Conservation (phyloP, 2,113 vertebrate genomes). For the Phocoena sinus region DNA sequence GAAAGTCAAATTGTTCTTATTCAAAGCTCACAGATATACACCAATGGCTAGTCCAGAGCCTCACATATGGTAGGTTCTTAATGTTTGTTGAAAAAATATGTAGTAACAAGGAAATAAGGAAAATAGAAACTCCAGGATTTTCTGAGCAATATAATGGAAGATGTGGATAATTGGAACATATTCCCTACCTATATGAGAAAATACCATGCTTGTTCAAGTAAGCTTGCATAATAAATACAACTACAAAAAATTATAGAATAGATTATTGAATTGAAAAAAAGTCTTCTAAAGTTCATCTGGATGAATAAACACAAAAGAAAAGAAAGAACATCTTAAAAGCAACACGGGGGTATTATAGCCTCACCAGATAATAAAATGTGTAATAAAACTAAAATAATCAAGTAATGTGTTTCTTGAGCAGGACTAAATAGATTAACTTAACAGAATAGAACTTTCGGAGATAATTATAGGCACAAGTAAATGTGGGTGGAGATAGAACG, state of each 20-base stretch:
- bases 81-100: neutral
- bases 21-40: neutral
- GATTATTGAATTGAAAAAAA: neutral
- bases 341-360: neutral
- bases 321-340: neutral
- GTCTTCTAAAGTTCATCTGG: neutral
- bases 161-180: neutral
- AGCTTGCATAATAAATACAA: neutral
- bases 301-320: neutral
- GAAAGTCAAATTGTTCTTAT: neutral
- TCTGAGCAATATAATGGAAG: neutral
- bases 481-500: neutral
- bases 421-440: neutral
- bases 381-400: slow-evolving; percentile 18
- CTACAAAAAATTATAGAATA: neutral
- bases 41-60: too few species aligned
- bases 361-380: neutral
- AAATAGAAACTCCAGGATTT: neutral
- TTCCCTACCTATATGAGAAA: neutral
- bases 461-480: neutral
- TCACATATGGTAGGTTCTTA: neutral
- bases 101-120: neutral
- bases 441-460: neutral
- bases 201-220: neutral
- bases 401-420: neutral